phyloP scores from a whole-genome alignment of 2,113 vertebrate genomes.

The Scomber colias region DNA sequence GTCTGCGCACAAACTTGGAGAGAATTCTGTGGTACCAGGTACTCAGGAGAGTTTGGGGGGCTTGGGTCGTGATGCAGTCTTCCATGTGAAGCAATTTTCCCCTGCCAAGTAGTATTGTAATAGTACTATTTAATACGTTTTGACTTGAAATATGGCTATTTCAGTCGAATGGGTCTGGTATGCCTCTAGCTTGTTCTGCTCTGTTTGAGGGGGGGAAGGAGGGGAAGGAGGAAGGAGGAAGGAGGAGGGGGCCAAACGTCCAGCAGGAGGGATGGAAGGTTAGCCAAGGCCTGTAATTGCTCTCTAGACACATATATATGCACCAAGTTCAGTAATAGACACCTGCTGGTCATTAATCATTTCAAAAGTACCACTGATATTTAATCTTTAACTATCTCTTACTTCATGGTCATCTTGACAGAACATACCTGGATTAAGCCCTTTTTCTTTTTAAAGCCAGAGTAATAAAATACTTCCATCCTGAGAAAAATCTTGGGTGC shows the following conservation, averaged over 20 bases:
- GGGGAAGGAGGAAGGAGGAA: too few species aligned
- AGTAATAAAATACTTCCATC: conserved; percentile 13
- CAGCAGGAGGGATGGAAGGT: conserved; percentile 12
- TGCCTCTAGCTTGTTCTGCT: conserved; percentile 44
- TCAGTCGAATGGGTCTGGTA: conserved; percentile 47
- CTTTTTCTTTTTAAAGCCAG: background rate
- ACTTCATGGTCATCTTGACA: too few species aligned
- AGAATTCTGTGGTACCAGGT: conserved; percentile 4
- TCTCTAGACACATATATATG: background rate
- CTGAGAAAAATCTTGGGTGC: background rate
- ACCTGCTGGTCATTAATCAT: conserved; percentile 19
- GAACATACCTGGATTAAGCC: too few species aligned
- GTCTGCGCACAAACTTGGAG: conserved; percentile 11
- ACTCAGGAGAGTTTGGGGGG: conserved; percentile 1
- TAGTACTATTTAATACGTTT: conserved; percentile 10
- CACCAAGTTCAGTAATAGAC: background rate
- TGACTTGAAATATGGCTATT: conserved; percentile 64
- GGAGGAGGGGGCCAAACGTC: too few species aligned
- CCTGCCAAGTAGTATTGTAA: conserved; percentile 56
- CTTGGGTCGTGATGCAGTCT: background rate
- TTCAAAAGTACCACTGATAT: background rate
- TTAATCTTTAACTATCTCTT: background rate
- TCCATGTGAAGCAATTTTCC: conserved; percentile 20
- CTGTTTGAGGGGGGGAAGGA: conserved; percentile 10
- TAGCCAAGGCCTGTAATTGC: conserved; percentile 31